These are phyloP conservation scores for Gopherus evgoodei DNA, from an alignment of 2,113 vertebrate species.

Conservation along the genomic window DNA sequence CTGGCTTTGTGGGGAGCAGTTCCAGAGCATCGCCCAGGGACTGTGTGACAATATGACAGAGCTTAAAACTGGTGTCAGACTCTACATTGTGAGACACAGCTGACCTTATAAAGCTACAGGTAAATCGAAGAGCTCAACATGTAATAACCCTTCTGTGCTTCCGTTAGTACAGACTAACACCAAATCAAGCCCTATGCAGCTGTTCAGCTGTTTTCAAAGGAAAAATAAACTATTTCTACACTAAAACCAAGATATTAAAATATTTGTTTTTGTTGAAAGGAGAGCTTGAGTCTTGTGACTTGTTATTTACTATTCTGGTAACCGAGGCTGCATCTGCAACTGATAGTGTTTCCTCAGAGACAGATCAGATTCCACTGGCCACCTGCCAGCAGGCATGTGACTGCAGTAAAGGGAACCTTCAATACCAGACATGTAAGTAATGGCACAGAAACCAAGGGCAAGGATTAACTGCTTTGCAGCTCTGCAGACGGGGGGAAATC, in stretches of 20 bases:
- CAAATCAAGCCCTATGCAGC: background rate
- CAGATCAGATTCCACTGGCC: constrained; percentile 79
- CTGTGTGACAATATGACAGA: background rate
- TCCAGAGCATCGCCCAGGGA: too few species aligned
- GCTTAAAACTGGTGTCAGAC: background rate
- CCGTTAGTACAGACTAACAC: constrained; percentile 13
- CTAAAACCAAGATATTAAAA: constrained; percentile 76
- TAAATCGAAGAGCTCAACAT: background rate
- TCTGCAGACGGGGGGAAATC: background rate
- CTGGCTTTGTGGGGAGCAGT: too few species aligned
- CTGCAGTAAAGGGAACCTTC: constrained; percentile 79
- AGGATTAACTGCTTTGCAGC: constrained; percentile 61
- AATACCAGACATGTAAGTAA: constrained; percentile 64
- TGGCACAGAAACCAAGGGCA: constrained; percentile 64
- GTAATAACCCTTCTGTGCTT: constrained; percentile 26
- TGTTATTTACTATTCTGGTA: constrained; percentile 93
- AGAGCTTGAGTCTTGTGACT: constrained; percentile 77
- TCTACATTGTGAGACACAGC: background rate
- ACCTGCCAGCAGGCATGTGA: constrained; percentile 83
- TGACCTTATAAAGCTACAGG: constrained; percentile 11
- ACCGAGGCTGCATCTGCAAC: constrained; percentile 81
- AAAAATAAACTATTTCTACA: constrained; percentile 24
- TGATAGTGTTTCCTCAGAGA: constrained; percentile 83
- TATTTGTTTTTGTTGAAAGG: constrained; percentile 82
- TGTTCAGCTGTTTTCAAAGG: background rate